phyloP scores from a whole-genome alignment of 2,113 vertebrate species.

The Lethenteron reissneri region DNA sequence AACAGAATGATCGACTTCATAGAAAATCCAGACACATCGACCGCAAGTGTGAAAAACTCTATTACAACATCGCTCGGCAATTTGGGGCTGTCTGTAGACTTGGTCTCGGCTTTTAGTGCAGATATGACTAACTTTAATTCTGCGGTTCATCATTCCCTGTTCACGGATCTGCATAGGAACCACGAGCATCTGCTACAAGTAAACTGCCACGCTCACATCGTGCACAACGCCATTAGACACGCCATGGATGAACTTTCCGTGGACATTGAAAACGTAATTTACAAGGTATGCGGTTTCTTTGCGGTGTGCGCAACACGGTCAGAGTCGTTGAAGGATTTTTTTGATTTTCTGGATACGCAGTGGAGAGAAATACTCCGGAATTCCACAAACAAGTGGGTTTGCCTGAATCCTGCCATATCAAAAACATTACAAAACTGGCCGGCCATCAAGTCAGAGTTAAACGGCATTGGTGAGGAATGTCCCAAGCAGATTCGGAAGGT shows the following conservation, averaged over 20 bases:
- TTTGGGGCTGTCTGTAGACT: conserved; percentile 9
- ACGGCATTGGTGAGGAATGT: no score
- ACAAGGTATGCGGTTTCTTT: conserved; percentile 8
- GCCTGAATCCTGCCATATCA: no score
- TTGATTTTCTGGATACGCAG: no score
- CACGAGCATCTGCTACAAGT: conserved; percentile 10
- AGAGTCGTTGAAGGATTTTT: no score
- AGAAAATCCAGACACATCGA: conserved; percentile 10
- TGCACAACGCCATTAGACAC: conserved; percentile 14
- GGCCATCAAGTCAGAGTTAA: no score
- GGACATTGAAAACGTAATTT: conserved; percentile 8
- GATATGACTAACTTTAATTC: conserved; percentile 12
- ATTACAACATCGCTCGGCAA: conserved; percentile 8
- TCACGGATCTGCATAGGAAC: conserved; percentile 9
- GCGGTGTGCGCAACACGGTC: conserved; percentile 9
- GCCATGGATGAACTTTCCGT: conserved; percentile 10
- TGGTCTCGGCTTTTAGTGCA: conserved; percentile 12
- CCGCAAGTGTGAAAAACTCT: conserved; percentile 3
- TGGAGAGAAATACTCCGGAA: no score
- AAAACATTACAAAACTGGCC: no score
- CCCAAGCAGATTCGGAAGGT: no score
- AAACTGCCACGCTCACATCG: conserved; percentile 13
- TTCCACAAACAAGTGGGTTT: no score
- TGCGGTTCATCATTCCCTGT: conserved; percentile 12
- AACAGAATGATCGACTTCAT: conserved; percentile 9